phyloP scores from a whole-genome alignment of 2,113 vertebrate species.

The Passer domesticus region DNA sequence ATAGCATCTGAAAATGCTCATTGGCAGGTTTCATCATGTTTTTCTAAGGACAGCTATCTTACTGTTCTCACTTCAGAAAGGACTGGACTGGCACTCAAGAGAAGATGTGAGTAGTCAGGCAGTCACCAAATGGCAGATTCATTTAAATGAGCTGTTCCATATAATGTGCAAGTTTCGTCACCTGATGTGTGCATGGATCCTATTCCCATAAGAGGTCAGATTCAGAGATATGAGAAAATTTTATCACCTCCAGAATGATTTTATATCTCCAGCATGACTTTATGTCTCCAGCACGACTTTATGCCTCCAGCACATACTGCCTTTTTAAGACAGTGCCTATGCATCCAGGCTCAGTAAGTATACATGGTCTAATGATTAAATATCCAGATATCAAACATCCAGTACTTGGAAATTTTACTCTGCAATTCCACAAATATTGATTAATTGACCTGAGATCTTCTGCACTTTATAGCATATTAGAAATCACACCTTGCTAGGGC shows the following conservation, averaged over 20 bases:
- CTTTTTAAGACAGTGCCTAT: neutral
- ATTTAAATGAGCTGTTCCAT: neutral
- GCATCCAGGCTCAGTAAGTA: neutral
- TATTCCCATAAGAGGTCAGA: neutral
- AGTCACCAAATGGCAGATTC: neutral
- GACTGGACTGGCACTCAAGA: neutral
- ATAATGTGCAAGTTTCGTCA: neutral
- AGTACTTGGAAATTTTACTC: neutral
- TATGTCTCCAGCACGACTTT: neutral
- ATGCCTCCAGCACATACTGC: neutral
- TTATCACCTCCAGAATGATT: neutral
- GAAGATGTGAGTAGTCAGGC: neutral
- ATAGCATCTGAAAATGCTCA: neutral
- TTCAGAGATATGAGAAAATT: neutral
- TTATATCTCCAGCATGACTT: neutral
- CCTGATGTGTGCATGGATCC: neutral
- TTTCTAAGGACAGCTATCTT: neutral
- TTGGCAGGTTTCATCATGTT: neutral
- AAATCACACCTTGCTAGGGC: neutral
- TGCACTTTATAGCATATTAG: neutral
- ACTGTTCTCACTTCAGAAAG: neutral
- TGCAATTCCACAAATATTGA: slow-evolving; percentile 12
- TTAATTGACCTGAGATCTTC: slow-evolving; percentile 3
- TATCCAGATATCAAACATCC: neutral
- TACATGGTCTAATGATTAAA: neutral